Evolutionary conservation across 2,888 invertebrate species (phyloP).

Genomic region (Ellobium chinense): DNA sequence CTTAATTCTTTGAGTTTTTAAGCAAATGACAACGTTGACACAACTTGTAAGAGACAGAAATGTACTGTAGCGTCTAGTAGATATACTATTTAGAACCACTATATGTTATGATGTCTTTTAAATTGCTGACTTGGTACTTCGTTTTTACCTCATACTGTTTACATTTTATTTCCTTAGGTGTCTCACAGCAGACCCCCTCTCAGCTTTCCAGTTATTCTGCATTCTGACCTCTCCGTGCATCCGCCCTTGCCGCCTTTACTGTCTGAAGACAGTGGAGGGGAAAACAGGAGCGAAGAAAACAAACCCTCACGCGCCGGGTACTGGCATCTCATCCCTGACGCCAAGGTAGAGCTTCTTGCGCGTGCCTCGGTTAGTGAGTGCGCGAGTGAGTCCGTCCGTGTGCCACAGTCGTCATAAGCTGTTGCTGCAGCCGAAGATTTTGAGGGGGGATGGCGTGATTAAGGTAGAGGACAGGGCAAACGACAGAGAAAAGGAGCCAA

Average conservation of each 20-base stretch:
- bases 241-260: background rate
- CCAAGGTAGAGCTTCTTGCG: background rate
- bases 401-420: background rate
- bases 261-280: background rate
- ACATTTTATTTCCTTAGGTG: too few relatives aligned
- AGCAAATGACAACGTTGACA: too few relatives aligned
- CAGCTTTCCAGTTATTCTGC: too few relatives aligned
- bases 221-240: too few relatives aligned
- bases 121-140: too few relatives aligned
- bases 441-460: constrained; percentile 24
- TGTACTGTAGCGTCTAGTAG: too few relatives aligned
- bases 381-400: constrained; percentile 14
- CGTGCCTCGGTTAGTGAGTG: background rate
- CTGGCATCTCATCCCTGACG: background rate
- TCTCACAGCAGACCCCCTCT: too few relatives aligned
- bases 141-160: too few relatives aligned
- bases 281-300: constrained; percentile 2
- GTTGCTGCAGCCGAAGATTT: constrained; percentile 17
- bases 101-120: too few relatives aligned
- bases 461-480: background rate
- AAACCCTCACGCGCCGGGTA: background rate
- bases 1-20: too few relatives aligned
- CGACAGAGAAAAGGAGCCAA: constrained; percentile 12
- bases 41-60: too few relatives aligned
- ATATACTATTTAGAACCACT: too few relatives aligned